Conservation (phyloP, 2,888 invertebrate genomes). For the Noctua janthina region DNA sequence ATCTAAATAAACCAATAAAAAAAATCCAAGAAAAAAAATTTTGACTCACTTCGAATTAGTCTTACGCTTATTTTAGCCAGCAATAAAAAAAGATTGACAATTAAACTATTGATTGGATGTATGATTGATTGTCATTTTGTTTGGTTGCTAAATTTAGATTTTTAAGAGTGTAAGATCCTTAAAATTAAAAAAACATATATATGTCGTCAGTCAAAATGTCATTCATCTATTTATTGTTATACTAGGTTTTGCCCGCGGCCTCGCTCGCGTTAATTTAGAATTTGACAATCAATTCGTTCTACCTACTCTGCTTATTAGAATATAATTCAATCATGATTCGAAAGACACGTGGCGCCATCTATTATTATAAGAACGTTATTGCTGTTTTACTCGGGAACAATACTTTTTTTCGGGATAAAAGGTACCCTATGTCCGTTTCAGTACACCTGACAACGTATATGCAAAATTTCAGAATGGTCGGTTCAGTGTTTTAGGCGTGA, state of each 20-base stretch:
- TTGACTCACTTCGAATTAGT: constrained; percentile 24
- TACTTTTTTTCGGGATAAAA: too few relatives aligned
- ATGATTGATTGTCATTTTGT: constrained; percentile 51
- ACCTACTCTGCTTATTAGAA: too few relatives aligned
- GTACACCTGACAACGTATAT: too few relatives aligned
- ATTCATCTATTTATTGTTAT: constrained; percentile 4
- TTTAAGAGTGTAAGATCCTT: background rate
- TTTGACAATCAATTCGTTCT: too few relatives aligned
- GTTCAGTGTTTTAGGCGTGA: too few relatives aligned
- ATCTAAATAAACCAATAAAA: background rate
- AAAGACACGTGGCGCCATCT: too few relatives aligned
- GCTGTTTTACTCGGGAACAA: too few relatives aligned
- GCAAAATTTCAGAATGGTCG: too few relatives aligned
- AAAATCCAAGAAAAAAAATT: constrained; percentile 17
- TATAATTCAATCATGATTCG: too few relatives aligned
- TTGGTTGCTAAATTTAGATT: constrained; percentile 25
- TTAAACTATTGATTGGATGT: constrained; percentile 37
- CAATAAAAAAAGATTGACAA: constrained; percentile 48
- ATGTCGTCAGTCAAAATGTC: constrained; percentile 30
- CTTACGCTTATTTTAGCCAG: background rate
- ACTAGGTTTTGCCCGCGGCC: too few relatives aligned
- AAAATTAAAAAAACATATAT: background rate
- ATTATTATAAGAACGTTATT: too few relatives aligned
- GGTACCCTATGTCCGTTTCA: background rate
- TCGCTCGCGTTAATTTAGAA: too few relatives aligned